Conservation (phyloP, 2,888 invertebrate species). For the Cheilosia variabilis region DNA sequence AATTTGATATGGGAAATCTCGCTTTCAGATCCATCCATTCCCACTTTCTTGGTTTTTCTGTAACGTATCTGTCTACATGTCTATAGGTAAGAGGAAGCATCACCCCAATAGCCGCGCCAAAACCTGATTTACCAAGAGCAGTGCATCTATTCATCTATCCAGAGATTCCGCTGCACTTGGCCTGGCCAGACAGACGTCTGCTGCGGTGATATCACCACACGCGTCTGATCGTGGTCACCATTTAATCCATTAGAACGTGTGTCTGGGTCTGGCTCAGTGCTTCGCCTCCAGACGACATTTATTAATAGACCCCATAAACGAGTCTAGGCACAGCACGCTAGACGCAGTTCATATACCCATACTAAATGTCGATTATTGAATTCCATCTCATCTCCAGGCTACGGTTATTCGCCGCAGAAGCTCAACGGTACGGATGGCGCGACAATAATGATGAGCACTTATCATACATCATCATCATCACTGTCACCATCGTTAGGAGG, state of each 20-base stretch:
- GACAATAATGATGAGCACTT: constrained; percentile 54
- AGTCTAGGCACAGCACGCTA: constrained; percentile 53
- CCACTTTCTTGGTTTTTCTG: too few relatives aligned
- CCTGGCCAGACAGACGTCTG: constrained; percentile 24
- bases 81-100: too few relatives aligned
- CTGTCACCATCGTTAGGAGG: constrained; percentile 6
- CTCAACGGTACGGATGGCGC: constrained; percentile 26
- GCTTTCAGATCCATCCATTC: too few relatives aligned
- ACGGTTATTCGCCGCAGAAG: constrained; percentile 34
- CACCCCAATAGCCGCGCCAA: background rate
- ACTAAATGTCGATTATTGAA: constrained; percentile 44
- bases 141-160: constrained; percentile 15
- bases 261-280: constrained; percentile 42
- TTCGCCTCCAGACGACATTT: constrained; percentile 50
- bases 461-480: constrained; percentile 17
- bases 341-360: constrained; percentile 53
- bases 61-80: too few relatives aligned
- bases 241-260: constrained; percentile 37
- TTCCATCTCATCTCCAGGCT: constrained; percentile 25
- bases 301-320: constrained; percentile 64
- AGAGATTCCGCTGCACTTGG: constrained; percentile 29
- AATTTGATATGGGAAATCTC: too few relatives aligned
- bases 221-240: constrained; percentile 18
- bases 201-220: constrained; percentile 57
- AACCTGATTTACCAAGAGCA: constrained; percentile 18